phyloP scores from a whole-genome alignment of 2,888 invertebrate genomes.

The Hoplodrina ambigua region DNA sequence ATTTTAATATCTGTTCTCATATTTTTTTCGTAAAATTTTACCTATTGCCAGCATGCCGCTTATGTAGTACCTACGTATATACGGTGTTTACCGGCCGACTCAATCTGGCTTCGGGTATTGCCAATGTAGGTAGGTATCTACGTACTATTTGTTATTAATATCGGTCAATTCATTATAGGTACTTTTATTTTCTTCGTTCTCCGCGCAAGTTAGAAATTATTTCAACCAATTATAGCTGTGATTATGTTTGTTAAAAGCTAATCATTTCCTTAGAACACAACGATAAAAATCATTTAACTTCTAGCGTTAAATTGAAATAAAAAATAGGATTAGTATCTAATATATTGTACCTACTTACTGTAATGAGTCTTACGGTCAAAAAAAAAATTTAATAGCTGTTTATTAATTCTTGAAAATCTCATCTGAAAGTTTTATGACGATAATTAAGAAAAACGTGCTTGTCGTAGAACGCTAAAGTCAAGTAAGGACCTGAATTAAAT shows the following conservation, averaged over 20 bases:
- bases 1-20: background rate
- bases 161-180: background rate
- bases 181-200: no score
- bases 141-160: background rate
- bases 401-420: background rate
- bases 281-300: background rate
- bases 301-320: background rate
- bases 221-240: background rate
- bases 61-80: background rate
- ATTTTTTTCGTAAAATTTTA: background rate
- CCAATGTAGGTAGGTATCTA: background rate
- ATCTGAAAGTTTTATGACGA: background rate
- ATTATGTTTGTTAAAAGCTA: background rate
- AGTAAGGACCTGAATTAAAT: background rate
- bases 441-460: background rate
- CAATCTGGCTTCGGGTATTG: background rate
- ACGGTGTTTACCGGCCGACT: background rate
- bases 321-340: background rate
- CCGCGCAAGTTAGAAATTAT: no score
- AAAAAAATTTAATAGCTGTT: background rate
- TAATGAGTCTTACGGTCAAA: conserved; percentile 3
- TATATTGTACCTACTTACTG: background rate
- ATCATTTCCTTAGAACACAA: background rate
- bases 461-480: background rate
- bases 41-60: conserved; percentile 1